Evolutionary conservation across 2,888 invertebrate species (phyloP), one percentile per base, ranked within the genome.

Genomic region (Callimorpha dominula): DNA sequence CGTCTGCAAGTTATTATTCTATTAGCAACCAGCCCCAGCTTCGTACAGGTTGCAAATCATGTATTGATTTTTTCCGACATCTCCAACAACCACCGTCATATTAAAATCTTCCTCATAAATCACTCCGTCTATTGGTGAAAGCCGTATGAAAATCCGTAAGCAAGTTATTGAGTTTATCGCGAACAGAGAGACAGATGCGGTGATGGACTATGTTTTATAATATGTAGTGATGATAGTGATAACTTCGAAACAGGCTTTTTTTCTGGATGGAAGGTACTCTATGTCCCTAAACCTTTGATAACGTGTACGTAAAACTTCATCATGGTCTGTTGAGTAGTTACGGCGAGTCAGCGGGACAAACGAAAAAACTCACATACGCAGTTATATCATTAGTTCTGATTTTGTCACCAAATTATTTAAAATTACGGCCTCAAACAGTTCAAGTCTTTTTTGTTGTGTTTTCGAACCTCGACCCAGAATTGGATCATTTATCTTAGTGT

Each of bases 321-420:
- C 3, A 54, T n/a, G n/a, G n/a, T 54, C 0, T 9, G 3, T 54
- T 54, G 20, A 54, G n/a, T 11, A 54, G n/a, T 11, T 54, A n/a
- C 1, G 9, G 1, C n/a, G 15, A 54, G 54, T 20, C n/a, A 4
- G n/a, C 4, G n/a, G n/a, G 54, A 20, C n/a, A 54, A n/a, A 54
- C 31, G 2, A 31, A 54, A n/a, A 54, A 60, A 60, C 31, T 20
- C 6, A 60, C 31, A 31, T 31, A 14, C 7, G 11, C 31, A 14
- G 11, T 14, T 60, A 12, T 11, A 54, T 4, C 7, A 14, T 7
- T 60, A 14, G 31, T 60, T 60, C 12, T 7, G 31, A 74, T 71
- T 76, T 75, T 52, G 42, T 50, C 49, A 52, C 60, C 69, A 73
- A n/a, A 74, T 74, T 72, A 75, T 81, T 72, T 69, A 57, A 40